A percentile compares a stretch with the other conserved stretches of the same genome.
phyloP scores from a whole-genome alignment of 2,888 invertebrate genomes.

The Pachydiplax longipennis region DNA sequence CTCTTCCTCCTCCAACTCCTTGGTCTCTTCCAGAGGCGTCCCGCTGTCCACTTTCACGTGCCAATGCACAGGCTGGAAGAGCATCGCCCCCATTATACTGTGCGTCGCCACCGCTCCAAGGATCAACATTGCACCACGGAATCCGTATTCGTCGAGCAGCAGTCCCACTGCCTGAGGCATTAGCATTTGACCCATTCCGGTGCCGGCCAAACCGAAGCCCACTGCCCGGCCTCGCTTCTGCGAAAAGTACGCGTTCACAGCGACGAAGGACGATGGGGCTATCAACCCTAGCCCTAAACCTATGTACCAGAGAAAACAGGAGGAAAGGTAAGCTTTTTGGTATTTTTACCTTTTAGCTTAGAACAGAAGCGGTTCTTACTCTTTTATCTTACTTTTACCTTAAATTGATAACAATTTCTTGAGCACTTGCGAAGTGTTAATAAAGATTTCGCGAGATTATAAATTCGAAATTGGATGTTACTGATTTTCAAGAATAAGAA shows the following conservation, averaged over 20 bases:
- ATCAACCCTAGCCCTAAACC: conserved; percentile 75
- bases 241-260: conserved; percentile 75
- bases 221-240: conserved; percentile 75
- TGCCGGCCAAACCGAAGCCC: conserved; percentile 77
- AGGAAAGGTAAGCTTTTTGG: too few species aligned
- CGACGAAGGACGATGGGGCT: conserved; percentile 74
- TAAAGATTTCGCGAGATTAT: too few species aligned
- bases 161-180: conserved; percentile 74
- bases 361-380: too few species aligned
- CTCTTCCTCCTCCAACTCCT: not conserved
- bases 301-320: conserved; percentile 53
- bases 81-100: conserved; percentile 27
- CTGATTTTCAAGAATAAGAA: too few species aligned
- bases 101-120: conserved; percentile 27
- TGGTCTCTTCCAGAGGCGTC: not conserved
- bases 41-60: conserved; percentile 54
- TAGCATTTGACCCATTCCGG: conserved; percentile 76
- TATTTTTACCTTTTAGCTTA: too few species aligned
- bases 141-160: conserved; percentile 71
- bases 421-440: too few species aligned
- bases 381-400: too few species aligned
- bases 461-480: too few species aligned
- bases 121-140: conserved; percentile 56
- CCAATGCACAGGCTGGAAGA: conserved; percentile 68
- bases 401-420: too few species aligned